Base-by-base conservation (phyloP, 2,113 vertebrate species). In the Bolborhynchus lineola region DNA sequence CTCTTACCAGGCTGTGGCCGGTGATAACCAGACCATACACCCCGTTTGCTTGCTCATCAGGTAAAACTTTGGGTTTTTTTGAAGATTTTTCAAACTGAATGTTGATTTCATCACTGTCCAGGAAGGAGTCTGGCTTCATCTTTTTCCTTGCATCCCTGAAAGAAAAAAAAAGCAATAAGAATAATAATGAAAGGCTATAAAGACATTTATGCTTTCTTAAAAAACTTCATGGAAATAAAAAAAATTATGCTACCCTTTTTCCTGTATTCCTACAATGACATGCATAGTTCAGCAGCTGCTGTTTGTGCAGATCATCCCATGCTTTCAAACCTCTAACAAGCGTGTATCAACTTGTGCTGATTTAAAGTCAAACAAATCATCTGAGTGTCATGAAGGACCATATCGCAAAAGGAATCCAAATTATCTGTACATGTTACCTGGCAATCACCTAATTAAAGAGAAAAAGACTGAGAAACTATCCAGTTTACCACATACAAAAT, bases 1-100 rank as follows among this genome's bases (percentile, higher is more conserved):
- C 88, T 57, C 98, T 97, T 97, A 99, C 99, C 99, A 99, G 96
- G 91, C 99, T 99, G 97, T 98, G 98, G 52, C 99, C 99, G 4
- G 98, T 99, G 95, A 99, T 99, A 81, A 99, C 79, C 31, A 99
- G 97, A 37, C 98, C 99, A 0, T 99, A 99, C 20, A 98, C 98
- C 42, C 99, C 99, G 3, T 96, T 97, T 95, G 98, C 97, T 65
- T 96, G 92, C 83, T 99, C 99, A 17, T 99, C 99, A 16, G 98
- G 98, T 80, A 99, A 28, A 44, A 91, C 11, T 53, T 78, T 72
- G 10, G 64, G 5, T 0, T 50, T 82, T 62, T 76, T 96, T 10
- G 97, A 71, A 7, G 96, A 93, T 26, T 92, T 98, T 71, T 96
- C 23, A n/a, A 98, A 97, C 82, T 96, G 62, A 96, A 97, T 62